Base-by-base conservation (phyloP, 1,140 invertebrate genomes). In the Coenobita brevimanus region DNA sequence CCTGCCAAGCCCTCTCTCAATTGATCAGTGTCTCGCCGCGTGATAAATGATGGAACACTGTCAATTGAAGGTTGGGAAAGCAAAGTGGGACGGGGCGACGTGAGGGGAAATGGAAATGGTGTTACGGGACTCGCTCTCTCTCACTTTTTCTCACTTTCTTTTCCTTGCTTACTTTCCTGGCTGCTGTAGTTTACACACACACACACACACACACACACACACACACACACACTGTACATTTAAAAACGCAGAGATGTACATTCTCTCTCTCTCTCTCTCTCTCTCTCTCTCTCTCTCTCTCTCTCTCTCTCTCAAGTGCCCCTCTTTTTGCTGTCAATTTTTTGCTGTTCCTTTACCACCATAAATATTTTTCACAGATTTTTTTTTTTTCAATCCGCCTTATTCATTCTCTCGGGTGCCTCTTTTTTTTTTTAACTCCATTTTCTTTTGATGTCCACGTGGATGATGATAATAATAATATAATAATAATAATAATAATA, bases 1-100 rank as follows among this genome's bases (percentile, higher is more conserved):
- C 46, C 46, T 17, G 6, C 46, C 46, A 6, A 50, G 6, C 46
- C 46, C 46, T 17, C 46, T 17, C 46, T 24, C 75, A 50, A 78
- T 54, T 78, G 75, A 78, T 78, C 50, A 78, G 50, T 54, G 75
- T 50, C 75, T 46, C 30, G 75, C 46, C 46, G 38, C 30, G 50
- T 78, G 75, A 78, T 78, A 78, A 78, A 78, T 78, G 75, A 78
- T 78, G 75, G 75, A 78, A 78, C 30, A 78, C 38, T 78, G 75
- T 78, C 75, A 78, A 78, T 78, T 78, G 75, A 78, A 78, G 75
- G 75, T 78, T 78, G 43, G 75, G 75, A 78, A 50, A 78, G 75
- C 75, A 78, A 50, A 78, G 46, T 78, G 75, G 75, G 75, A 78
- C 75, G 50, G 30, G 75, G 46, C 13, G 4, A 71, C 36, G 67